Conservation (phyloP, 1,140 invertebrate genomes). For the Danaus plexippus region DNA sequence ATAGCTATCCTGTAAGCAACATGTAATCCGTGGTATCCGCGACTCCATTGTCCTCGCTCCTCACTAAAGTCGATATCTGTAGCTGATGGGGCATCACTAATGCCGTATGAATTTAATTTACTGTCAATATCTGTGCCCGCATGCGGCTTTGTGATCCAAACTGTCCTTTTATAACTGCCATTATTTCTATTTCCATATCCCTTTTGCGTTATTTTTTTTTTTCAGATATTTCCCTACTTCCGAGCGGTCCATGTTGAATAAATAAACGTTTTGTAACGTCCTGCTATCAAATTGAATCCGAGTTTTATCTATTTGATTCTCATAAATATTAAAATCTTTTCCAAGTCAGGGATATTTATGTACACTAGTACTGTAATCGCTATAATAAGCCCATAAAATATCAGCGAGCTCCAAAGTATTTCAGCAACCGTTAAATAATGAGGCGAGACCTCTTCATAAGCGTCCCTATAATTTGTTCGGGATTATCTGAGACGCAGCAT, state of each 20-base stretch:
- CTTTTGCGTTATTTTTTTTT: slow-evolving; percentile 43
- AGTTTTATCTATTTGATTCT: too few species aligned
- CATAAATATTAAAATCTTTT: neutral
- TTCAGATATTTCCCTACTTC: slow-evolving; percentile 34
- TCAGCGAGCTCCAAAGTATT: slow-evolving; percentile 17
- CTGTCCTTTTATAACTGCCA: slow-evolving; percentile 63
- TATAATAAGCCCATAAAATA: slow-evolving; percentile 7
- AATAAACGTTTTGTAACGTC: slow-evolving; percentile 9
- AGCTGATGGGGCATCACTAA: slow-evolving; percentile 69
- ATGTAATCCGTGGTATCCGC: too few species aligned
- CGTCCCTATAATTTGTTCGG: slow-evolving; percentile 61
- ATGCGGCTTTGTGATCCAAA: slow-evolving; percentile 69
- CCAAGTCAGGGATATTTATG: neutral
- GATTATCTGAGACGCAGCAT: slow-evolving; percentile 59
- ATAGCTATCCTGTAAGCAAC: too few species aligned
- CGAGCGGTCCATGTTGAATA: slow-evolving; percentile 9
- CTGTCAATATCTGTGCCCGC: slow-evolving; percentile 70
- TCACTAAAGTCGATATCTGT: slow-evolving; percentile 37
- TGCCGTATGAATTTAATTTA: slow-evolving; percentile 71
- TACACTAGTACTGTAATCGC: neutral
- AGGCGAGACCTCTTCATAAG: slow-evolving; percentile 51
- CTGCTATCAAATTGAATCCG: too few species aligned
- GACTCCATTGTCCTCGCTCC: too few species aligned
- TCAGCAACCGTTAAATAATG: slow-evolving; percentile 51
- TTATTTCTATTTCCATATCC: slow-evolving; percentile 49